Base-by-base conservation (phyloP, 2,113 vertebrate species). In the Pedetes capensis region DNA sequence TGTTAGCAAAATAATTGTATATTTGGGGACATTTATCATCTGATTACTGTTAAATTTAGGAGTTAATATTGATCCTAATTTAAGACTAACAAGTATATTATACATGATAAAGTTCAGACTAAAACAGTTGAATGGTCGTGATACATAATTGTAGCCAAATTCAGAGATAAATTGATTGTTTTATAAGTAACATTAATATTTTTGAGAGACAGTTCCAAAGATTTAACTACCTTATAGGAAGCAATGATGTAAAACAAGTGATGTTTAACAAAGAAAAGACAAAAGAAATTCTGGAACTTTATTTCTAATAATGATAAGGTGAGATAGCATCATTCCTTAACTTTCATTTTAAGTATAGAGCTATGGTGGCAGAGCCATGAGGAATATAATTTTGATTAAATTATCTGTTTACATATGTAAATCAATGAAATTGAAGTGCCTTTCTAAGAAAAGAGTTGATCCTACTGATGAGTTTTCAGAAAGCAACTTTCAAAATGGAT, bases 31-130 rank as follows among this genome's bases (percentile, higher is more conserved):
- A 80, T 53, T 83, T 63, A 22, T 57, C 22, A 76, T 57, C 4
- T 69, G 16, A 22, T 74, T 92, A 90, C 87, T 79, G 18, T 69
- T 94, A 89, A 89, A 71, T n/a, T 84, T 78, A 83, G 10, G 20
- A 71, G 14, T 57, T 92, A 72, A 53, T 93, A 87, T 81, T 76
- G 23, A 55, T 80, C 39, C 87, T 75, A 4, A 71, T 71, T 75
- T 39, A n/a, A 8, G 14, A 44, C 16, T 81, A 88, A 57, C 13
- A 81, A 47, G 6, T 92, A 4, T 68, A 57, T 12, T 68, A 37
- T 8, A 22, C 8, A 39, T 51, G n/a, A 82, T 74, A 12, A 92
- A 78, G 18, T 95, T 78, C 23, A 93, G 17, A 39, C 13, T 39
- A 80, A 3, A 11, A 16, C 53, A 71, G 27, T 84, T 66, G 49